A percentile compares a stretch with the other conserved stretches of the same genome.
Evolutionary conservation across 2,888 invertebrate genomes (phyloP).

Genomic region (Oscheius onirici): DNA sequence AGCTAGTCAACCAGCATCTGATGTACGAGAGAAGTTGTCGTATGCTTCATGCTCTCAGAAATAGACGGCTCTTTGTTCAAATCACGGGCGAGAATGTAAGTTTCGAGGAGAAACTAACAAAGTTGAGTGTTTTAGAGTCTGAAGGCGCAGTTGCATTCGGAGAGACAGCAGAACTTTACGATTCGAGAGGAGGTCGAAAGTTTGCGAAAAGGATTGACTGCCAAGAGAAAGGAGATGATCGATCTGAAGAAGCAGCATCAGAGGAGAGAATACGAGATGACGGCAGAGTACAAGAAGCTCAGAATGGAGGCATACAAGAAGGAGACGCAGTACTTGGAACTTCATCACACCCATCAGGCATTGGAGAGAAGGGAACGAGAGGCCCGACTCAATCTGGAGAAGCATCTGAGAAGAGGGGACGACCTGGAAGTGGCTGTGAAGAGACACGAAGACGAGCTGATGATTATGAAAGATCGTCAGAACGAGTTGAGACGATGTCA

Average conservation of each 20-base stretch:
- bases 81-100: constrained; percentile 37
- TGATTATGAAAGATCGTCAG: constrained; percentile 3
- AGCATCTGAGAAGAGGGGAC: constrained; percentile 28
- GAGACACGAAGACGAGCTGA: constrained; percentile 15
- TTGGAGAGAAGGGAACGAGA: not conserved
- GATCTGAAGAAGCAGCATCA: not conserved
- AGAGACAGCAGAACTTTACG: constrained; percentile 5
- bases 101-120: not conserved
- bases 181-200: constrained; percentile 18
- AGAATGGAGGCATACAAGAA: not conserved
- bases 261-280: constrained; percentile 3
- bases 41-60: constrained; percentile 51
- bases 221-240: constrained; percentile 20
- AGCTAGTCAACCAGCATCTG: constrained; percentile 58
- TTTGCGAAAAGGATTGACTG: constrained; percentile 4
- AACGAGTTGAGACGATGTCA: constrained; percentile 2
- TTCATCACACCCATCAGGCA: not conserved
- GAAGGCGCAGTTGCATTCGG: not conserved
- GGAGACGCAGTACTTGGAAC: not conserved
- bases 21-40: constrained; percentile 56
- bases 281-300: not conserved
- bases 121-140: not conserved
- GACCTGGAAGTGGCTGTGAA: constrained; percentile 23
- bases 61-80: constrained; percentile 49
- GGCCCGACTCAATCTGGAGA: not conserved